Conservation (phyloP, 2,888 invertebrate species). For the Exephanes ischioxanthus region DNA sequence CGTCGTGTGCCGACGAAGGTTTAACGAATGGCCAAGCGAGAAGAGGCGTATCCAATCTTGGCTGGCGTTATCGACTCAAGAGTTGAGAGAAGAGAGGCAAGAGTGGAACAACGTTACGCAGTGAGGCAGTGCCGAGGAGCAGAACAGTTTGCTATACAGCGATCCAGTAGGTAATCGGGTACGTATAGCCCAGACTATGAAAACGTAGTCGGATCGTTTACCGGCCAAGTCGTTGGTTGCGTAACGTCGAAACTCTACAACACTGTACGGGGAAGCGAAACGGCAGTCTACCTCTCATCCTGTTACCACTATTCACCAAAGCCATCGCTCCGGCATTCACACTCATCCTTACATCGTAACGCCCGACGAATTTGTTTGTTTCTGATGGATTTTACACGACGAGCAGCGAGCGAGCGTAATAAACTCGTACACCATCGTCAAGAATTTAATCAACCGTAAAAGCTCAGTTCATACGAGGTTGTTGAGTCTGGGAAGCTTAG, state of each 20-base stretch:
- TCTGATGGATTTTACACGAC: constrained; percentile 6
- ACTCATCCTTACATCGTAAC: constrained; percentile 8
- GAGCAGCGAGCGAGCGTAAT: constrained; percentile 35
- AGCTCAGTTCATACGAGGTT: constrained; percentile 19
- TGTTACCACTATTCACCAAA: constrained; percentile 4
- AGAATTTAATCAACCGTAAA: constrained; percentile 35
- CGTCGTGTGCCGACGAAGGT: constrained; percentile 26
- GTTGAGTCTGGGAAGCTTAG: neutral
- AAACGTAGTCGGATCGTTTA: constrained; percentile 55
- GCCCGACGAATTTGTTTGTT: constrained; percentile 37
- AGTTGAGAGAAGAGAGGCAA: constrained; percentile 36
- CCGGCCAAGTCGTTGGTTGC: constrained; percentile 44
- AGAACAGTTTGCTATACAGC: neutral
- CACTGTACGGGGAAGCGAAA: constrained; percentile 22
- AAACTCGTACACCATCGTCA: constrained; percentile 7
- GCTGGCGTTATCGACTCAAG: constrained; percentile 60
- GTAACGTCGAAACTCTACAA: constrained; percentile 43
- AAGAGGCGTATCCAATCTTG: constrained; percentile 61
- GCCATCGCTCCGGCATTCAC: neutral
- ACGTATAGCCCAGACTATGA: constrained; percentile 30
- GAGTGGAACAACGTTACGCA: constrained; percentile 43
- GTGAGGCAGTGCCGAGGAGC: constrained; percentile 32
- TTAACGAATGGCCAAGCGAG: constrained; percentile 54
- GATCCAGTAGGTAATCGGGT: constrained; percentile 6
- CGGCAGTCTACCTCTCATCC: constrained; percentile 6